Conservation (phyloP, 2,888 invertebrate genomes). For the Drosophila mercatorum region DNA sequence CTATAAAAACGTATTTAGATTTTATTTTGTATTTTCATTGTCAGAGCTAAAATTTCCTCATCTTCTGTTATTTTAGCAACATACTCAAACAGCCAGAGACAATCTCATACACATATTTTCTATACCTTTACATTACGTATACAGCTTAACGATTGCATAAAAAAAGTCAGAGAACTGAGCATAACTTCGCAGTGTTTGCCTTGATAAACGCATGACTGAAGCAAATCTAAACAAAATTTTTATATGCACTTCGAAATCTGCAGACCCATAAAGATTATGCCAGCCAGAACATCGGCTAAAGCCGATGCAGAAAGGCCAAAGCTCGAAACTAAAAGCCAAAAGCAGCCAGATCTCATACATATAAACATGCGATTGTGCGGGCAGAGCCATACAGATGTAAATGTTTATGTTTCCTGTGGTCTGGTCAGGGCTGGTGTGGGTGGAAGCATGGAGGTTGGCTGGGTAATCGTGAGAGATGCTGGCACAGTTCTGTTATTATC, state of each 20-base stretch:
- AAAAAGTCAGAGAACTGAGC: background rate
- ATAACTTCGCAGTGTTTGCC: constrained; percentile 32
- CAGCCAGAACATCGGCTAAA: constrained; percentile 8
- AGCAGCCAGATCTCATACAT: constrained; percentile 47
- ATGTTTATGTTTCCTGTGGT: constrained; percentile 72
- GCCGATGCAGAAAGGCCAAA: constrained; percentile 1
- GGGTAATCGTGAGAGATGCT: constrained; percentile 48
- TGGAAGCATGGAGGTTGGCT: background rate
- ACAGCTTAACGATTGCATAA: constrained; percentile 1
- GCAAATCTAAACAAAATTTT: constrained; percentile 32
- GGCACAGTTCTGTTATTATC: constrained; percentile 70
- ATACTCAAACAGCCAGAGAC: background rate
- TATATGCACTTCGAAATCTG: constrained; percentile 25
- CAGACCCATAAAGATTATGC: constrained; percentile 24
- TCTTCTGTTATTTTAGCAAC: background rate
- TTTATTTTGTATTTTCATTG: too few relatives aligned
- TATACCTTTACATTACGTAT: background rate
- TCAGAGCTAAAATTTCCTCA: too few relatives aligned
- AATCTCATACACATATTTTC: background rate
- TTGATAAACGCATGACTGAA: constrained; percentile 20
- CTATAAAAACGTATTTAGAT: too few relatives aligned
- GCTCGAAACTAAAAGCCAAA: constrained; percentile 13
- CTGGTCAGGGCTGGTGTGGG: constrained; percentile 9
- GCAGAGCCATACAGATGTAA: constrained; percentile 64
- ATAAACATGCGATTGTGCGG: constrained; percentile 49